phyloP scores from a whole-genome alignment of 2,888 invertebrate genomes.

The Tenthredo amoena region DNA sequence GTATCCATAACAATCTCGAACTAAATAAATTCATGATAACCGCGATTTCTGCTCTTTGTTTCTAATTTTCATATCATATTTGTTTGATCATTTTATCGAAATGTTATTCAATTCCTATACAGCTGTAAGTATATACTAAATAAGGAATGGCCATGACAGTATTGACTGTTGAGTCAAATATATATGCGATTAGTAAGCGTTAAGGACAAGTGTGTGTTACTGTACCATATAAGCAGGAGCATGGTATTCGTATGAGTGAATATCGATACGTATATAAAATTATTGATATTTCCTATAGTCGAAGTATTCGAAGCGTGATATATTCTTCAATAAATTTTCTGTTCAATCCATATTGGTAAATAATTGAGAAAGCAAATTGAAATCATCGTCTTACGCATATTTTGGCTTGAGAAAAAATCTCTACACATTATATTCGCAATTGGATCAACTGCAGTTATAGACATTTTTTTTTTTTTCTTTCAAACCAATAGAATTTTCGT shows the following conservation, averaged over 20 bases:
- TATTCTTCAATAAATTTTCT: neutral
- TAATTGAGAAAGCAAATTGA: neutral
- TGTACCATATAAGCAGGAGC: neutral
- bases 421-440: neutral
- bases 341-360: neutral
- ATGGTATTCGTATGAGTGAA: neutral
- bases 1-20: no score
- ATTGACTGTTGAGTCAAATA: constrained; percentile 14
- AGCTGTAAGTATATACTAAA: neutral
- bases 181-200: constrained; percentile 48
- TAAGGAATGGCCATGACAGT: constrained; percentile 21
- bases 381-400: neutral
- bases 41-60: constrained; percentile 52
- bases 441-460: neutral
- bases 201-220: neutral
- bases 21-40: no score
- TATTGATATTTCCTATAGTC: neutral
- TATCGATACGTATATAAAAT: neutral
- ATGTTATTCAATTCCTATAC: neutral
- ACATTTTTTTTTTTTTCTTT: neutral
- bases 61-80: neutral
- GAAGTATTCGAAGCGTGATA: neutral
- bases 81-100: neutral
- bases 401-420: neutral
- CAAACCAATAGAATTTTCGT: neutral